phyloP scores from a whole-genome alignment of 2,113 vertebrate species.

The Nerophis ophidion region DNA sequence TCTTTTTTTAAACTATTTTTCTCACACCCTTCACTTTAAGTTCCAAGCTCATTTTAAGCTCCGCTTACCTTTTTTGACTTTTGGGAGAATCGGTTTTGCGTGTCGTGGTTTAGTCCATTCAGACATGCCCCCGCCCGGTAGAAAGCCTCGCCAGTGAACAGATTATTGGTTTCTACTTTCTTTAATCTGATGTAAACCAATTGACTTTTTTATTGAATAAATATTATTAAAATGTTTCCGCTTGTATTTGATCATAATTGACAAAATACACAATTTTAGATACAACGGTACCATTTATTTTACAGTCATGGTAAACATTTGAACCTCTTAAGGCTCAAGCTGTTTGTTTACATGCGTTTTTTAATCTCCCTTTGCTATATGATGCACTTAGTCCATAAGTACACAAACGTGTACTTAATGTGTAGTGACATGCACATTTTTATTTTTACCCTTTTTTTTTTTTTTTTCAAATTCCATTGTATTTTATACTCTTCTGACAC shows the following conservation, averaged over 20 bases:
- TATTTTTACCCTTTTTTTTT: too few species aligned
- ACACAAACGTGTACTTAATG: too few species aligned
- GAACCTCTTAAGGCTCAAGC: too few species aligned
- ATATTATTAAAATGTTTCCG: constrained; percentile 54
- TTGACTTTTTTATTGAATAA: constrained; percentile 77
- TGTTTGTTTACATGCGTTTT: too few species aligned
- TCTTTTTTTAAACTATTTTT: background rate
- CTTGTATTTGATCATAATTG: background rate
- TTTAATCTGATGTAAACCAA: constrained; percentile 70
- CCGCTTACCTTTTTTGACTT: constrained; percentile 14
- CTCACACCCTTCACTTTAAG: background rate
- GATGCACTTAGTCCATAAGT: too few species aligned
- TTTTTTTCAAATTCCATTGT: background rate
- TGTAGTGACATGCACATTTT: too few species aligned
- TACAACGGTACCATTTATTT: too few species aligned
- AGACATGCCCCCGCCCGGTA: constrained; percentile 32
- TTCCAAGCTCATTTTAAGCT: constrained; percentile 17
- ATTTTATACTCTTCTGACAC: too few species aligned
- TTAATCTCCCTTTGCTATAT: too few species aligned
- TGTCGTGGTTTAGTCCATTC: constrained; percentile 27
- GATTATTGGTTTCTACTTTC: constrained; percentile 70
- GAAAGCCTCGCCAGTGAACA: constrained; percentile 59
- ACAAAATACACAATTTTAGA: too few species aligned
- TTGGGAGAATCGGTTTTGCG: constrained; percentile 25
- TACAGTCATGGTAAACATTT: too few species aligned